Conservation (phyloP, 2,113 vertebrate species). For the Orcinus orca region DNA sequence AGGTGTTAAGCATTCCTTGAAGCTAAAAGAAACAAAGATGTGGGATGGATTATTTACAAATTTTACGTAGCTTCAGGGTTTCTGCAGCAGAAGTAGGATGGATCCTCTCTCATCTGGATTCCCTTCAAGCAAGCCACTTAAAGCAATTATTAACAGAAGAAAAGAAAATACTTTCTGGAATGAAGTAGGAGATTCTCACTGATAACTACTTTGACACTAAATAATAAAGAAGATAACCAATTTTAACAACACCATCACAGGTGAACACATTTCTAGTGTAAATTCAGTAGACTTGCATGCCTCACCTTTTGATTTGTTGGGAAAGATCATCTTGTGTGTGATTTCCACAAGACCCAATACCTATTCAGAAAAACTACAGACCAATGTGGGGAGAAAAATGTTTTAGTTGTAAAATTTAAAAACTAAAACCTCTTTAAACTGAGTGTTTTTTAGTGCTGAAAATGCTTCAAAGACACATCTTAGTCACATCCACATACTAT, state of each 20-base stretch:
- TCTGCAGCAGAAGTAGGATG: background rate
- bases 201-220: background rate
- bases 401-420: background rate
- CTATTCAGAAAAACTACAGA: background rate
- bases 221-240: background rate
- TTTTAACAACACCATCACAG: background rate
- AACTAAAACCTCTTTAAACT: conserved; percentile 21
- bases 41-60: background rate
- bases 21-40: background rate
- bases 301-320: background rate
- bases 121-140: background rate
- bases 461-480: background rate
- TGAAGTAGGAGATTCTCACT: background rate
- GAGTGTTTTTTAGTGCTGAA: background rate
- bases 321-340: background rate
- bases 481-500: background rate
- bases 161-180: background rate
- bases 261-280: background rate
- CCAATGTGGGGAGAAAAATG: background rate
- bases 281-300: background rate
- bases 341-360: background rate
- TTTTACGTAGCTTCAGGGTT: background rate
- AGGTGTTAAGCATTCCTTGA: background rate
- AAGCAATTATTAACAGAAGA: background rate
- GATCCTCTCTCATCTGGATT: background rate